Conservation (phyloP, 2,888 invertebrate species). For the Octonoba sinensis region DNA sequence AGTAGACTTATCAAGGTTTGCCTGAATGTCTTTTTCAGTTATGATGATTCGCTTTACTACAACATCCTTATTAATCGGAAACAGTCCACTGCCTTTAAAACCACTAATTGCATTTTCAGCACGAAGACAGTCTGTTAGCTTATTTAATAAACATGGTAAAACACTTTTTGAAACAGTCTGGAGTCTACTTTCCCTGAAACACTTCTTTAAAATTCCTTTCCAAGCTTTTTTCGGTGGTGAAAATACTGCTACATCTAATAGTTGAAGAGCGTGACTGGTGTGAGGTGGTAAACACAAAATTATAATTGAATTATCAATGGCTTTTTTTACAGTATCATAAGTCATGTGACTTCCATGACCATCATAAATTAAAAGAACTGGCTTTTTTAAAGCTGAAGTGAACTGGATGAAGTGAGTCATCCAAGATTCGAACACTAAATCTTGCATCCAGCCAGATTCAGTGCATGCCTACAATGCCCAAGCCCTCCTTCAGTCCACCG, state of each 20-base stretch:
- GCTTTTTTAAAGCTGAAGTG: background rate
- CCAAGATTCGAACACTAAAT: too few relatives aligned
- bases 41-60: background rate
- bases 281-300: constrained; percentile 5
- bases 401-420: background rate
- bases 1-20: too few relatives aligned
- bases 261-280: background rate
- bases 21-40: background rate
- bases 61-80: background rate
- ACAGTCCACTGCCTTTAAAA: constrained; percentile 5
- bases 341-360: constrained; percentile 27
- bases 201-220: background rate
- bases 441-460: too few relatives aligned
- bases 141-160: background rate
- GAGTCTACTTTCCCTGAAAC: background rate
- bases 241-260: background rate
- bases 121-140: background rate
- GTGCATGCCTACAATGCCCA: too few relatives aligned
- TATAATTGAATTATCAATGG: constrained; percentile 11
- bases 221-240: background rate
- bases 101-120: background rate
- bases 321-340: constrained; percentile 10
- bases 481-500: background rate
- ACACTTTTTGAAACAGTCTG: background rate
- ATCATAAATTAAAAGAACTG: constrained; percentile 16